Evolutionary conservation across 2,888 invertebrate genomes (phyloP), one percentile per base, ranked within the genome.

Genomic region (Gastrophysa polygoni): DNA sequence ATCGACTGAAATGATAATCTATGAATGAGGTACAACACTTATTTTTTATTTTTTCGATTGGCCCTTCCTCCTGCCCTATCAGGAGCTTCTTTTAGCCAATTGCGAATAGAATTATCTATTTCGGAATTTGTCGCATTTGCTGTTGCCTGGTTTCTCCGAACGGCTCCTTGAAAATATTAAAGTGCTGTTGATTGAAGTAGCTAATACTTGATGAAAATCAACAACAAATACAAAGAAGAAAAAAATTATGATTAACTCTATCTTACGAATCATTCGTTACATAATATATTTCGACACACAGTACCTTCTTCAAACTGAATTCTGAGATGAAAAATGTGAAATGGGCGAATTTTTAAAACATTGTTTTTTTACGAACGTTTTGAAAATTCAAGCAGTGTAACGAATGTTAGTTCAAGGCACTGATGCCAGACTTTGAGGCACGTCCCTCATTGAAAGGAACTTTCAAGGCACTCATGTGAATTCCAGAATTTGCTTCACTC

Each of bases 61-160:
- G 50, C 50, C 29, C 50, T 50, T 50, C 50, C 50, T 44, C 43
- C 43, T 43, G 43, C 43, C 43, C 43, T 43, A 43, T 43, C n/a
- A 43, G 43, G 43, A 43, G 50, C 50, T 24, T 50, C 28, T 50
- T 50, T 50, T 5, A 50, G 16, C 28, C 50, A 50, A 50, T 50
- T 50, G 50, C 21, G 50, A 50, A 50, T 50, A 50, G 50, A 24
- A 50, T 50, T 50, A 50, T 50, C 50, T 50, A 50, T 50, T 50
- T 50, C 50, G 14, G 28, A 21, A 28, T 50, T 50, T 29, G 50
- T 29, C 24, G 50, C 32, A 29, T 50, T 50, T 50, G 28, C 28
- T 32, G 54, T 54, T 38, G 54, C 21, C 7, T 32, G 54, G 50
- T 50, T 50, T 50, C 50, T 50, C 28, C 50, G 50, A 50, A 50